Conservation (phyloP, 2,888 invertebrate species). For the Deilephila elpenor region DNA sequence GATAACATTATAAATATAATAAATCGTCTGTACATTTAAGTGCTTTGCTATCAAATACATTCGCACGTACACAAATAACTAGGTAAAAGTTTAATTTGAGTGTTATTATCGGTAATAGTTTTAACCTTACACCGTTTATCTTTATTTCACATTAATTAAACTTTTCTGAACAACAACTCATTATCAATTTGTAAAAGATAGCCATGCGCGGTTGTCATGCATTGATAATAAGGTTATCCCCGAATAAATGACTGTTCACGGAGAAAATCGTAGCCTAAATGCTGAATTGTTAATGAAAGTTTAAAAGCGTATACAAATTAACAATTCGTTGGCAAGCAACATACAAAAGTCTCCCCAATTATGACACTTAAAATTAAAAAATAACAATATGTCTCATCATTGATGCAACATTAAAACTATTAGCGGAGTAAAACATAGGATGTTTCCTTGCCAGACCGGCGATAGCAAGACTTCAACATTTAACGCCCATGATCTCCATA, state of each 20-base stretch:
- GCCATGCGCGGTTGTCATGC: neutral
- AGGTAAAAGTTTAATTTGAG: neutral
- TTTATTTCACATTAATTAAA: constrained; percentile 7
- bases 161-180: constrained; percentile 5
- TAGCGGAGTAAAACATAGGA: no score
- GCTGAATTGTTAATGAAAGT: no score
- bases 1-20: neutral
- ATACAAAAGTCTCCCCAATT: no score
- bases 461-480: no score
- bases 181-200: constrained; percentile 8
- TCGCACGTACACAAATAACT: neutral
- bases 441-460: no score
- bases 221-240: constrained; percentile 6
- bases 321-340: no score
- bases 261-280: neutral
- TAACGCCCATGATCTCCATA: no score
- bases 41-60: constrained; percentile 2
- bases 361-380: no score
- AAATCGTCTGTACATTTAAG: constrained; percentile 10
- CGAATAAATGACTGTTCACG: neutral
- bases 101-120: neutral
- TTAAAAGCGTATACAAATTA: neutral
- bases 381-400: no score
- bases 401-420: no score
- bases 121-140: neutral